Conservation (phyloP, 2,113 vertebrate genomes). For the Psophia crepitans region DNA sequence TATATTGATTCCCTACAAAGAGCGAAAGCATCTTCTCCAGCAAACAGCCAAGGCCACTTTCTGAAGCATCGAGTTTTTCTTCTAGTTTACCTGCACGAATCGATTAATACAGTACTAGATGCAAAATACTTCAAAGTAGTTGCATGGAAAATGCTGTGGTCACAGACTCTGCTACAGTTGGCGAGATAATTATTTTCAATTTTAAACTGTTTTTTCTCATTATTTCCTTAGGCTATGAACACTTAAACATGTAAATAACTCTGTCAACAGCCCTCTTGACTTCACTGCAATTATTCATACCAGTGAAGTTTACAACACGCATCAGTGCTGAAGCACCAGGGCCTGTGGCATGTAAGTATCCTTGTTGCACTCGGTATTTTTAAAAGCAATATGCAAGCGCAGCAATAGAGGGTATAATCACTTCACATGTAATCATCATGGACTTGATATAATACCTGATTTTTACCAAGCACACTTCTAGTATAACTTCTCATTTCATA, state of each 20-base stretch:
- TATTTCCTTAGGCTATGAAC: not conserved
- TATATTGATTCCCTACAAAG: not conserved
- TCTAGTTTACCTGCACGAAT: not conserved
- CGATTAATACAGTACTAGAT: not conserved
- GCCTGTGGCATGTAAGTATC: not conserved
- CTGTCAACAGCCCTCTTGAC: not conserved
- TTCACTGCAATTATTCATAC: not conserved
- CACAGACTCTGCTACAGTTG: not conserved
- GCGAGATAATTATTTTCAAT: not conserved
- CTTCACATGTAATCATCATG: not conserved
- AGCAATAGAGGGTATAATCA: not conserved
- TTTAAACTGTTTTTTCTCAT: not conserved
- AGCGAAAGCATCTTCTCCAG: not conserved
- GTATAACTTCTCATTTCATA: not conserved
- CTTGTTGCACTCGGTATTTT: not conserved
- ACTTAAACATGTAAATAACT: not conserved
- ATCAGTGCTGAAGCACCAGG: not conserved
- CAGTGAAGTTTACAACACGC: not conserved
- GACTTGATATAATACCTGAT: not conserved
- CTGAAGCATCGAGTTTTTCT: not conserved
- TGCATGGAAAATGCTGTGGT: not conserved
- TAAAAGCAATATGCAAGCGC: not conserved
- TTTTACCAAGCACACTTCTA: not conserved
- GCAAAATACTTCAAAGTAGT: not conserved
- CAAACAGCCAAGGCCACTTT: not conserved